These are phyloP conservation scores for Casuarius casuarius DNA, from an alignment of 2,113 vertebrate species.

Conservation along the genomic window DNA sequence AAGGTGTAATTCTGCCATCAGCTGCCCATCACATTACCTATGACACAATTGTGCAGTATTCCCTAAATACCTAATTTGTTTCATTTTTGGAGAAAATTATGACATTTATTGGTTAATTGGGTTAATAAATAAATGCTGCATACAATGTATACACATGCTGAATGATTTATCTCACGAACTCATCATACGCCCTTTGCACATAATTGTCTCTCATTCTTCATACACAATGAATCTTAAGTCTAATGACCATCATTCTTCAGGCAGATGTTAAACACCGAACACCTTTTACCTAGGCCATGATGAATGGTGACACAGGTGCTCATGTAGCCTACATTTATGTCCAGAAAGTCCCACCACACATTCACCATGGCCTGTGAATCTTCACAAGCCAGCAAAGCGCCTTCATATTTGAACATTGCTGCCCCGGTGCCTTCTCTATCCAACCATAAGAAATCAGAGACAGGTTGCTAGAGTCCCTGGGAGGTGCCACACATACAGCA, in stretches of 20 bases:
- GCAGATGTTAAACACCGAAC: background rate
- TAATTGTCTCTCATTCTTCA: background rate
- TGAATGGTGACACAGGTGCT: background rate
- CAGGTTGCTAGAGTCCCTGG: background rate
- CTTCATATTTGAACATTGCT: background rate
- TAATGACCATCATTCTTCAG: background rate
- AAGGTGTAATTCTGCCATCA: background rate
- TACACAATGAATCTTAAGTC: background rate
- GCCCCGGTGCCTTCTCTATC: background rate
- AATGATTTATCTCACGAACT: background rate
- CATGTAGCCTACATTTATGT: background rate
- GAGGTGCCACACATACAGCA: background rate
- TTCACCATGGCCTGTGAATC: background rate
- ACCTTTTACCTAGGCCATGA: background rate
- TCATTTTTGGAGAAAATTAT: background rate
- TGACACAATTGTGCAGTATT: background rate
- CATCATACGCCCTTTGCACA: background rate
- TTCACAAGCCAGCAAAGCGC: background rate
- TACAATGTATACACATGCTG: background rate
- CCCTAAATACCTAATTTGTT: background rate
- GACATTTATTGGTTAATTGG: background rate
- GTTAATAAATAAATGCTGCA: background rate
- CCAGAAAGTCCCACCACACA: background rate
- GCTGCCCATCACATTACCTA: background rate
- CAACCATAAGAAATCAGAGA: background rate